These are phyloP conservation scores for Camelus dromedarius DNA, from an alignment of 2,113 vertebrate species.

Conservation along the genomic window DNA sequence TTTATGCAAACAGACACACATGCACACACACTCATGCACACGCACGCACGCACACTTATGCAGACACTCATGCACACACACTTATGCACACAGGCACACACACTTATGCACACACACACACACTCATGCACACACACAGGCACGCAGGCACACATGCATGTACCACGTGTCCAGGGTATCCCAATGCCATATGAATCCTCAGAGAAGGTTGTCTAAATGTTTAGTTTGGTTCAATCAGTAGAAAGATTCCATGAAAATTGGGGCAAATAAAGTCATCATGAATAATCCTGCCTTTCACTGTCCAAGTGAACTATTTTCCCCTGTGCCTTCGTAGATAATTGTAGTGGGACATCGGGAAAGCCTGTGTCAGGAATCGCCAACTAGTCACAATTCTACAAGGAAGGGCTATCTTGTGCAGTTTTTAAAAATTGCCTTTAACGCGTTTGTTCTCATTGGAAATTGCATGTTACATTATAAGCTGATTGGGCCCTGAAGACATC, in stretches of 20 bases:
- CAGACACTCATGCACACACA: too few relatives aligned
- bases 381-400: background rate
- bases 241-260: background rate
- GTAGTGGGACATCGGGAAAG: background rate
- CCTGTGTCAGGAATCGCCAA: background rate
- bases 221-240: background rate
- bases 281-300: background rate
- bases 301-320: background rate
- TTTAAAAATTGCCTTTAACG: background rate
- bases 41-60: too few relatives aligned
- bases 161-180: background rate
- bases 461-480: background rate
- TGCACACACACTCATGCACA: too few relatives aligned
- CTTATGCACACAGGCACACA: too few relatives aligned
- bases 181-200: background rate
- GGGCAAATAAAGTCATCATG: background rate
- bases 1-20: too few relatives aligned
- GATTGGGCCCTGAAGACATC: background rate
- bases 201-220: background rate
- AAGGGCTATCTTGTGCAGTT: background rate
- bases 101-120: background rate
- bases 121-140: too few relatives aligned
- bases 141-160: too few relatives aligned
- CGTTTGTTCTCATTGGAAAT: constrained; percentile 26
- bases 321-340: background rate